These are phyloP conservation scores for Threskiornis aethiopicus DNA, from an alignment of 2,797 vertebrate species.

Conservation along the genomic window DNA sequence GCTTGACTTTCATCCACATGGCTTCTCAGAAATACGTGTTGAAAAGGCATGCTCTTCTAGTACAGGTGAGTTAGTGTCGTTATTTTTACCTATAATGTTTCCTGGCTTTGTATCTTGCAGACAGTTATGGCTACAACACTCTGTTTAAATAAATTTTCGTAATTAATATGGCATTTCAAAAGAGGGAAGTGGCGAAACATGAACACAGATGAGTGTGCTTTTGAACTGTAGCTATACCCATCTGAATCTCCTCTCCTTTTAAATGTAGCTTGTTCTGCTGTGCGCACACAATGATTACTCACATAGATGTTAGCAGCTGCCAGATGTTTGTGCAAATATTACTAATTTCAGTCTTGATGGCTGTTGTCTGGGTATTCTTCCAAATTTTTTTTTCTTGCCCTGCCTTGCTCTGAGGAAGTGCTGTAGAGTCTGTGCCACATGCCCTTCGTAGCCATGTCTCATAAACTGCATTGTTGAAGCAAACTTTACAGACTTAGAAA, in stretches of 20 bases:
- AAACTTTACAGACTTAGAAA: not conserved
- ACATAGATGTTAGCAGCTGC: not conserved
- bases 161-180: not conserved
- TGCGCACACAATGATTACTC: not conserved
- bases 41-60: conserved; percentile 88
- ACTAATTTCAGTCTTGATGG: not conserved
- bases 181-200: not conserved
- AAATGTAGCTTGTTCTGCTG: not conserved
- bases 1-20: conserved; percentile 97
- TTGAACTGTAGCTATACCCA: not conserved
- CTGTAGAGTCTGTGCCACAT: not conserved
- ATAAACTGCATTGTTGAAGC: not conserved
- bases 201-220: not conserved
- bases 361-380: not conserved
- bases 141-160: not conserved
- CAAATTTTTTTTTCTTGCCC: not conserved
- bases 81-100: not conserved
- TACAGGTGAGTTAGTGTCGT: conserved; percentile 79
- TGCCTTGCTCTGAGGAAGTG: not conserved
- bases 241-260: not conserved
- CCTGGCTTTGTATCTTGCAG: not conserved
- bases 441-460: fast-evolving
- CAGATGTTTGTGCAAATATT: not conserved
- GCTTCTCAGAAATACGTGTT: conserved; percentile 93
- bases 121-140: not conserved